A percentile compares a stretch with the other conserved stretches of the same genome.
These are phyloP conservation scores for Grantiella picta DNA, from an alignment of 2,113 vertebrate species.

Conservation along the genomic window DNA sequence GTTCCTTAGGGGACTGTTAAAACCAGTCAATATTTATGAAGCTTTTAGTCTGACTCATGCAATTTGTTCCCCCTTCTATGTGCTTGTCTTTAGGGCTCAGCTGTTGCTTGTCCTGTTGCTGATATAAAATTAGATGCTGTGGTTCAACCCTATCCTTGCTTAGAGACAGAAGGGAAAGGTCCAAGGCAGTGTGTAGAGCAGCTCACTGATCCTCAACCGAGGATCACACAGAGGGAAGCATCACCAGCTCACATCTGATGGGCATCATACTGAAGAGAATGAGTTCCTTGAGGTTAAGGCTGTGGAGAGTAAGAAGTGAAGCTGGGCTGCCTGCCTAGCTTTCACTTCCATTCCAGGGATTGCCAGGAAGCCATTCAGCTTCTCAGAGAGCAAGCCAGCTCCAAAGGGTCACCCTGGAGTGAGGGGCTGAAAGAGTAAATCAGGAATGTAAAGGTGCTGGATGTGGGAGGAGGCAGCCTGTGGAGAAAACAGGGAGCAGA, in stretches of 20 bases:
- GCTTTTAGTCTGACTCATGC: slow-evolving; percentile 62
- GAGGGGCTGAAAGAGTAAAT: background rate
- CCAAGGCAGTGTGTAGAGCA: background rate
- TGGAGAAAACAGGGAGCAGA: background rate
- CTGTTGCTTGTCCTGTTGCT: slow-evolving; percentile 28
- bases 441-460: background rate
- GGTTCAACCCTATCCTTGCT: background rate
- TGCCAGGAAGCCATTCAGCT: background rate
- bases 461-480: background rate
- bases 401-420: background rate
- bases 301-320: background rate
- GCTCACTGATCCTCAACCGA: background rate
- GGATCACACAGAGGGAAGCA: background rate
- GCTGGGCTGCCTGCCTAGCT: background rate
- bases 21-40: slow-evolving; percentile 65
- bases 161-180: background rate
- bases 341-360: background rate
- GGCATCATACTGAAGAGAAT: accelerated
- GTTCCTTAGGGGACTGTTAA: slow-evolving; percentile 36
- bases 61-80: slow-evolving; percentile 40
- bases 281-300: background rate
- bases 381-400: background rate
- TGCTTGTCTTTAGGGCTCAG: slow-evolving; percentile 31
- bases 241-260: background rate
- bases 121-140: background rate